Evolutionary conservation across 2,113 vertebrate genomes (phyloP).

Genomic region (Oceanodroma tethys): DNA sequence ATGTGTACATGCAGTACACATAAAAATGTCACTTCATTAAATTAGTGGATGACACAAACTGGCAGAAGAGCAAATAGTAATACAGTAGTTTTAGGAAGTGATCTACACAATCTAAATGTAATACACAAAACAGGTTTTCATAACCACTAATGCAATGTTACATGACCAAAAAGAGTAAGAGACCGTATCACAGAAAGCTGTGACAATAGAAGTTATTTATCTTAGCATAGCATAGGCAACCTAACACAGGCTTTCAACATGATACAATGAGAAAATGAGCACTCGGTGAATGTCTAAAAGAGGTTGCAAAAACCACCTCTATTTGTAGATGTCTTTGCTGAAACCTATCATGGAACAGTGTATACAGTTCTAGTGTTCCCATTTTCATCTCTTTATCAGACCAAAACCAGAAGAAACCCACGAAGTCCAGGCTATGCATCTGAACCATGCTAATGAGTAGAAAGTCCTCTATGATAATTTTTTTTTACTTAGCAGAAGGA

Average conservation of each 20-base stretch:
- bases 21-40: slow-evolving; percentile 26
- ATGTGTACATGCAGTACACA: background rate
- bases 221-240: background rate
- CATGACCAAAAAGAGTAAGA: background rate
- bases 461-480: background rate
- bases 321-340: background rate
- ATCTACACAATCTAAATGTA: background rate
- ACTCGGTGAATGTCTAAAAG: background rate
- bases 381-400: background rate
- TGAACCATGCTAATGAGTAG: background rate
- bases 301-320: background rate
- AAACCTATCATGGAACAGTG: background rate
- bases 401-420: background rate
- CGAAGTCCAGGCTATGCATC: background rate
- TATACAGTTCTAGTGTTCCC: background rate
- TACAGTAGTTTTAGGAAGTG: background rate
- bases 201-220: background rate
- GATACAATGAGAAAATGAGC: background rate
- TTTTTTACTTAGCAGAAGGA: background rate
- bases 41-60: background rate
- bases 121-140: background rate
- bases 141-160: background rate
- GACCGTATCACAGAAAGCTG: background rate
- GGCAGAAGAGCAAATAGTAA: background rate
- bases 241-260: background rate